phyloP scores from a whole-genome alignment of 2,888 invertebrate genomes.

The Eueremaeus valkanovi region DNA sequence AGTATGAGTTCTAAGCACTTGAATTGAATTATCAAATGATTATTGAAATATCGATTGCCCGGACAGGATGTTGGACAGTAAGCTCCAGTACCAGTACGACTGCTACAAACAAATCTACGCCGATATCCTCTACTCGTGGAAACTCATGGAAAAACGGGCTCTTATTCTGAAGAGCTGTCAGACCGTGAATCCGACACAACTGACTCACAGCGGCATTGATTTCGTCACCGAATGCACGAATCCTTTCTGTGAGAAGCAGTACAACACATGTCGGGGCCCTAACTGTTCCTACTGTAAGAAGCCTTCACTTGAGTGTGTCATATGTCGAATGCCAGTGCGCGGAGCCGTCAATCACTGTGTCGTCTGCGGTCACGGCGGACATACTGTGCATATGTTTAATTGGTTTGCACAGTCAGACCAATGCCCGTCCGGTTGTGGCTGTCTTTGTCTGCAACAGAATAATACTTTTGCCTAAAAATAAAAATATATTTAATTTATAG shows the following conservation, averaged over 20 bases:
- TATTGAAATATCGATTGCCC: too few species aligned
- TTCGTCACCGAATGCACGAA: conserved; percentile 60
- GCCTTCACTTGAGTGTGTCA: conserved; percentile 70
- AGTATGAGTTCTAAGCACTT: neutral
- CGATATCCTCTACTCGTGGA: conserved; percentile 81
- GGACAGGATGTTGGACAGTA: conserved; percentile 55
- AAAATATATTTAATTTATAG: neutral
- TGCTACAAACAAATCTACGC: conserved; percentile 81
- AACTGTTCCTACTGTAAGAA: conserved; percentile 67
- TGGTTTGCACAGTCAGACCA: conserved; percentile 74
- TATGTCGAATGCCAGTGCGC: conserved; percentile 80
- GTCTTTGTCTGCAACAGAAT: conserved; percentile 63
- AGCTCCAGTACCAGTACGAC: conserved; percentile 64
- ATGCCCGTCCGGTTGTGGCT: conserved; percentile 91
- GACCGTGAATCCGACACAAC: neutral
- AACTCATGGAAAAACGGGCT: conserved; percentile 71
- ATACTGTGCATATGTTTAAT: conserved; percentile 72
- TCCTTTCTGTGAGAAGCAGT: conserved; percentile 64
- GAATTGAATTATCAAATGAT: neutral
- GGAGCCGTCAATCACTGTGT: conserved; percentile 78
- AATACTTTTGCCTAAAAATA: conserved; percentile 12
- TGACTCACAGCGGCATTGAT: neutral
- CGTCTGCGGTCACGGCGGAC: conserved; percentile 89
- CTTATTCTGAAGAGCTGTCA: conserved; percentile 61
- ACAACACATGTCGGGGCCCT: conserved; percentile 48